These are phyloP conservation scores for Scylla paramamosain DNA, from an alignment of 1,140 invertebrate species.

Conservation along the genomic window DNA sequence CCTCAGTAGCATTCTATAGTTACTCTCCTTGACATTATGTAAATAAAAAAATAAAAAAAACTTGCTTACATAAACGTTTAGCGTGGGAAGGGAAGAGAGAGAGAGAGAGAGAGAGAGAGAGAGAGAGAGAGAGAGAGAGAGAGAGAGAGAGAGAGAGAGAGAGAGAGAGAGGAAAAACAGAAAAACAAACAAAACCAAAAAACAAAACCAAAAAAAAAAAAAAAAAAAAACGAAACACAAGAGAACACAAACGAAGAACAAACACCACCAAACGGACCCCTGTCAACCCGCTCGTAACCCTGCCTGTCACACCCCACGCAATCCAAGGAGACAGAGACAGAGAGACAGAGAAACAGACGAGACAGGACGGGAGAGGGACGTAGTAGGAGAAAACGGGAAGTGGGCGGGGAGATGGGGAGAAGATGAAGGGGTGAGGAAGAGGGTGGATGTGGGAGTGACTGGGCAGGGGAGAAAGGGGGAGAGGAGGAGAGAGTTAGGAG, in stretches of 20 bases:
- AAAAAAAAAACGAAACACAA: not conserved
- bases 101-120: conserved; percentile 34
- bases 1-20: not conserved
- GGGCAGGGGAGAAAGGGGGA: no score
- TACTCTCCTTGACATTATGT: not conserved
- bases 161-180: not conserved
- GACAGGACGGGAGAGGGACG: no score
- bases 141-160: not conserved
- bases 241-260: not conserved
- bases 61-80: not conserved
- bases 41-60: not conserved
- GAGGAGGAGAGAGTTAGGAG: no score
- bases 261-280: not conserved
- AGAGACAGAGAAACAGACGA: no score
- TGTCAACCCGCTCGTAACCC: not conserved
- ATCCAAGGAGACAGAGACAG: no score
- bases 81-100: not conserved
- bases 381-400: no score
- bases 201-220: not conserved
- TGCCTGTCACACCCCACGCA: not conserved
- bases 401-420: no score
- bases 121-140: conserved; percentile 28
- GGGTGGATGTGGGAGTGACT: no score
- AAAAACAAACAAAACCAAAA: not conserved
- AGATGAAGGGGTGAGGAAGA: no score